Base-by-base conservation (phyloP, 2,797 vertebrate genomes). In the Enteromius fasciolatus region DNA sequence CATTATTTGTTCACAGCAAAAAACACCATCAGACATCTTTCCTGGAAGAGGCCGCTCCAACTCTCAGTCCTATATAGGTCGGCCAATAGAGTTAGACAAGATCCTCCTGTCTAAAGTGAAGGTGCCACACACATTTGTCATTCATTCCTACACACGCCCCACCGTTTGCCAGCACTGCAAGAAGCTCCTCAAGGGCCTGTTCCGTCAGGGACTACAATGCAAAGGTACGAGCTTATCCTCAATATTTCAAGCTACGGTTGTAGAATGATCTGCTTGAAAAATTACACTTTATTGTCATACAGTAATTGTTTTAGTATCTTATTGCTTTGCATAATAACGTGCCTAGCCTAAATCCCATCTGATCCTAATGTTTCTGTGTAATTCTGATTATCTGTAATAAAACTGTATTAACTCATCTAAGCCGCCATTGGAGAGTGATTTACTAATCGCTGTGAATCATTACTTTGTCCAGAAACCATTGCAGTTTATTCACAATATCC, bases 81-180 rank as follows among this genome's bases (percentile, higher is more conserved):
- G 98, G 33, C 97, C 98, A 31, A 97, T 99, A 83, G 95, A 98
- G 25, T 93, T 99, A 3, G 98, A 99, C 91, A 99, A 99, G 94
- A 96, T 99, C 85, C 89, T 99, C 66, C 90, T 99, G 88, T 96
- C 96, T 2, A 99, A 98, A 89, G 97, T 99, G 76, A 99, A 99
- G 93, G 97, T 99, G 85, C 97, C 98, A 0, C 97, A 99, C 91
- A 99, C 96, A 0, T 99, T 99, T 68, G 95, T 96, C 89, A 97
- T 99, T 91, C 97, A 99, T 90, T 98, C 97, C 3, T 99, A 99
- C 89, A 98, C 97, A 0, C 93, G 97, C 3, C 98, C 97, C 85
- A 99, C 97, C 0, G 95, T 98, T 83, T 99, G 97, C 91, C 98
- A 99, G 92, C 96, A 97, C 92, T 99, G 98, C 90, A 99, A 98